A percentile compares a stretch with the other conserved stretches of the same genome.
Evolutionary conservation across 1,140 invertebrate genomes (phyloP).

Genomic region (Pseudomyrmex dendroicus): DNA sequence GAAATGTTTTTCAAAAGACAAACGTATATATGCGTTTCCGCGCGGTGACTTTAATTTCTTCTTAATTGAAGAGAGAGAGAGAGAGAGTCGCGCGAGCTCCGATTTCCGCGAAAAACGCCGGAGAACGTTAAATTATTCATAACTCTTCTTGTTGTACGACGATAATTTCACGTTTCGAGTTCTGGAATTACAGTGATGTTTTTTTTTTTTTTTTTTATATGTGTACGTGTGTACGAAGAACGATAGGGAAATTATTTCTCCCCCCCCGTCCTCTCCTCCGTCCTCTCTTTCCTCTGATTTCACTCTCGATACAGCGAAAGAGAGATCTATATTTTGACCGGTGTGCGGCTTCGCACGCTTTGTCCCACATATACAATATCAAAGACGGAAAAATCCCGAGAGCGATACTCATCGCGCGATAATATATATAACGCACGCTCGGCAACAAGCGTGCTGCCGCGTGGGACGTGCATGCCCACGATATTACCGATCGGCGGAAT

Average conservation of each 20-base stretch:
- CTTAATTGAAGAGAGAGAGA: slow-evolving; percentile 21
- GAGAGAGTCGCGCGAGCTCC: background rate
- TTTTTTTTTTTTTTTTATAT: too few species aligned
- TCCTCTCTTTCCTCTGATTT: background rate
- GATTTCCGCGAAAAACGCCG: background rate
- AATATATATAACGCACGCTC: slow-evolving; percentile 23
- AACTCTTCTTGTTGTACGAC: background rate
- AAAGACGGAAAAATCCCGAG: slow-evolving; percentile 64
- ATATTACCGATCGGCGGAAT: slow-evolving; percentile 27
- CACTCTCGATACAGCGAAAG: background rate
- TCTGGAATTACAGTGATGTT: background rate
- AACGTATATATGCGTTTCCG: background rate
- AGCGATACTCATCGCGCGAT: slow-evolving; percentile 62
- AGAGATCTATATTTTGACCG: slow-evolving; percentile 8
- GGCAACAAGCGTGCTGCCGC: background rate
- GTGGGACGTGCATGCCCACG: slow-evolving; percentile 19
- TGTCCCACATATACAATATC: background rate
- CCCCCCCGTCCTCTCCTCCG: background rate
- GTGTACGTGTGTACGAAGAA: too few species aligned
- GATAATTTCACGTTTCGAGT: slow-evolving; percentile 10
- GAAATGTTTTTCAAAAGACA: slow-evolving; percentile 21
- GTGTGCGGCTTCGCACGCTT: slow-evolving; percentile 42
- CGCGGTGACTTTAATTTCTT: slow-evolving; percentile 18
- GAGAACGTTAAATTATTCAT: background rate
- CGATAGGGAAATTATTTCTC: slow-evolving; percentile 22